Percentiles rank a stretch among this genome's conserved stretches.
Conservation (phyloP, 2,888 invertebrate genomes). For the Fissipunctia ypsillon region DNA sequence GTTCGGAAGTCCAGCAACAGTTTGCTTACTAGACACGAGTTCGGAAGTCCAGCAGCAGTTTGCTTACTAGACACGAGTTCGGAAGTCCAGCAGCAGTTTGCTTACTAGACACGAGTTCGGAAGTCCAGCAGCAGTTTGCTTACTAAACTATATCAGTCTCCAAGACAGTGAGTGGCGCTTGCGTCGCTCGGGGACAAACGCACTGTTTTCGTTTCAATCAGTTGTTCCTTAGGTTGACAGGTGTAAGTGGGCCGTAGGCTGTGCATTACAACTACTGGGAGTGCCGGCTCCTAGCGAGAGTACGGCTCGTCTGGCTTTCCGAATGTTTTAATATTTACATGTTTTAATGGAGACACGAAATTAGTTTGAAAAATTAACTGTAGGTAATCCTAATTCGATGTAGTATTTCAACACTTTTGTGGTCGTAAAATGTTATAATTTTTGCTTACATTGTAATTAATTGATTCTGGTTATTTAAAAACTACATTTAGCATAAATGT, state of each 20-base stretch:
- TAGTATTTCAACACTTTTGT: neutral
- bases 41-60: neutral
- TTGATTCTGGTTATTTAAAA: too few species aligned
- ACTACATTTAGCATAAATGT: too few species aligned
- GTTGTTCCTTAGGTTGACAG: constrained; percentile 7
- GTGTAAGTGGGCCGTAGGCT: neutral
- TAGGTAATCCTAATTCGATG: neutral
- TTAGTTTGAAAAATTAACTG: neutral
- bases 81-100: neutral
- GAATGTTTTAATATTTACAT: neutral
- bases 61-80: neutral
- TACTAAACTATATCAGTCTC: neutral
- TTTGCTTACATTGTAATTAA: too few species aligned
- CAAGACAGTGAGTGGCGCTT: neutral
- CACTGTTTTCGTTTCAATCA: constrained; percentile 1
- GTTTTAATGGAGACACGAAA: neutral
- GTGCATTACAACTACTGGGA: too few species aligned
- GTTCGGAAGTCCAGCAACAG: neutral
- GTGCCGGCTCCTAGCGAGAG: neutral
- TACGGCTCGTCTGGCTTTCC: neutral
- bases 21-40: neutral
- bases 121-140: neutral
- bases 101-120: neutral
- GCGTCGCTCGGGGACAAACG: neutral
- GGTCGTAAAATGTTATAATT: too few species aligned